Evolutionary conservation across 2,888 invertebrate genomes (phyloP), one percentile per base, ranked within the genome.

Genomic region (Acanthosoma haemorrhoidale): DNA sequence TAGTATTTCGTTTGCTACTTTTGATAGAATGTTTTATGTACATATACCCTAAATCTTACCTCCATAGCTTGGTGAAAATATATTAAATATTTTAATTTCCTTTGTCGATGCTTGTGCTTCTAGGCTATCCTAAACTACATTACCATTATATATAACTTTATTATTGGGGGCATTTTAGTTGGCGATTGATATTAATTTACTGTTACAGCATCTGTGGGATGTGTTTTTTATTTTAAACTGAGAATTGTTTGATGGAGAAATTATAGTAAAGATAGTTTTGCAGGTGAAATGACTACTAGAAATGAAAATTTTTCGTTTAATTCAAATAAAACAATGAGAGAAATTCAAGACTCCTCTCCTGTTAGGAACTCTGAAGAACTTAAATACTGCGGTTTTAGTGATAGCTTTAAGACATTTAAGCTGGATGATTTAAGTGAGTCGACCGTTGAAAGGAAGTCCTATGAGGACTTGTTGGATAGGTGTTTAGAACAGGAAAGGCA

Each of bases 401-500:
- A 64, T 25, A 21, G 29, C 5, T 41, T 64, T 64, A 64, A n/a
- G 31, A 64, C 64, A 15, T 64, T 64, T 31, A 67, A 67, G 36
- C 29, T 67, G 67, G 67, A 67, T 9, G 67, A 67, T 34, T 41
- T 67, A 43, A 57, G 34, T 31, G 57, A 67, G 39, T 32, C 36
- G 5, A 31, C 51, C 6, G 21, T 57, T 18, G 67, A 67, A 36
- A 51, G 67, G 57, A 67, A 67, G 57, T 67, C 67, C 18, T 67
- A 67, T 32, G 67, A 67, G 51, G 67, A 67, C 67, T 34, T 67
- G 18, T 31, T 67, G 39, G 67, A 67, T 41, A 31, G 67, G 34
- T 67, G 67, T 34, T 51, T 36, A 34, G 67, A 67, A 32, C 67
- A 67, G 34, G 67, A 67, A 67, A 51, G 67, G 21, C 67, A 51